Conservation (phyloP, 2,113 vertebrate species). For the Pimephales promelas region DNA sequence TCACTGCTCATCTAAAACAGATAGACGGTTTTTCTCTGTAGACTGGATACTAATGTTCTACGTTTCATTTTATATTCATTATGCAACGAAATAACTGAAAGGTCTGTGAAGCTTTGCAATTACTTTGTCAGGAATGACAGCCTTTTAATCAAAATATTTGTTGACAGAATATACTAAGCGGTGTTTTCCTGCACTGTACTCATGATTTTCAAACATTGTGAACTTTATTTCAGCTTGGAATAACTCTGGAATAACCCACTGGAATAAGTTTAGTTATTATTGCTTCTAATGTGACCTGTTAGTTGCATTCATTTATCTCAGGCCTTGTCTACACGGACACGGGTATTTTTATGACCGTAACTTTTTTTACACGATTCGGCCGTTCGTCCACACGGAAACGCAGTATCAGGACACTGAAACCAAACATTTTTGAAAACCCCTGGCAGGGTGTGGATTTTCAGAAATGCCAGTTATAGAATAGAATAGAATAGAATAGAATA, state of each 20-base stretch:
- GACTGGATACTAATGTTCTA: background rate
- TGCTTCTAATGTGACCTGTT: background rate
- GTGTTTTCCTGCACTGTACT: background rate
- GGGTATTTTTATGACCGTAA: no score
- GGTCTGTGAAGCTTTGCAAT: background rate
- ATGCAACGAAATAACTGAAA: background rate
- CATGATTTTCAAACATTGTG: background rate
- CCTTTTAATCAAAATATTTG: background rate
- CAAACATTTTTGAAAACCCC: no score
- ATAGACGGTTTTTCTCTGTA: background rate
- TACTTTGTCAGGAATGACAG: conserved; percentile 2
- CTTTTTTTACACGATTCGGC: no score
- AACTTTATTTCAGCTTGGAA: background rate
- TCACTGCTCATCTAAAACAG: background rate
- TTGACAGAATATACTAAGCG: background rate
- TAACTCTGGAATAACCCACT: no score
- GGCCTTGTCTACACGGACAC: no score
- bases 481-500: no score
- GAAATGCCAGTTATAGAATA: no score
- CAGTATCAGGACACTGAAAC: no score
- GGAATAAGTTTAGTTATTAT: background rate
- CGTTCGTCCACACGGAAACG: no score
- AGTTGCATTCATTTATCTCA: background rate
- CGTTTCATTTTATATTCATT: background rate
- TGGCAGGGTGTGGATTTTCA: no score